A percentile compares a stretch with the other conserved stretches of the same genome.
These are phyloP conservation scores for Opisthograptis luteolata DNA, from an alignment of 2,888 invertebrate genomes.

Conservation along the genomic window DNA sequence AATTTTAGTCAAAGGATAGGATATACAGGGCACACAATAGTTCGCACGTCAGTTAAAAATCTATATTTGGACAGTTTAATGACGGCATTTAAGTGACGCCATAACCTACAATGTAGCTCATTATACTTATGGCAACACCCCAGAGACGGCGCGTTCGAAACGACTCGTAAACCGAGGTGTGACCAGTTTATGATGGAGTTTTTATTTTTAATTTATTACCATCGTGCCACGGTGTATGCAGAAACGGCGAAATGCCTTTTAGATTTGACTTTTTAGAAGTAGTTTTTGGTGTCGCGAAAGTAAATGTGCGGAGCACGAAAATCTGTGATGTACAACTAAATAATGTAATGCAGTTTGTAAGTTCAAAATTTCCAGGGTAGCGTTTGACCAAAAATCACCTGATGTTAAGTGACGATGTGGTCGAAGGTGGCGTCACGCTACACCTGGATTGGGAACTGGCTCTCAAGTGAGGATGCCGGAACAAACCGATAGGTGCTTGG, in stretches of 20 bases:
- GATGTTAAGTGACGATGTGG: too few relatives aligned
- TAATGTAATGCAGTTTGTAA: too few relatives aligned
- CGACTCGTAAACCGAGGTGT: slow-evolving; percentile 49
- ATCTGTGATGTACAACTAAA: too few relatives aligned
- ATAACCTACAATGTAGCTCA: slow-evolving; percentile 22
- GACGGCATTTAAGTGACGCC: slow-evolving; percentile 3
- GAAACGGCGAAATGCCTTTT: slow-evolving; percentile 12
- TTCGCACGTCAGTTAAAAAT: slow-evolving; percentile 8
- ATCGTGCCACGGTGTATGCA: slow-evolving; percentile 37
- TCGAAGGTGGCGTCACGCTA: too few relatives aligned
- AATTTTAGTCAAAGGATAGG: too few relatives aligned
- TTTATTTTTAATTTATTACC: slow-evolving; percentile 54
- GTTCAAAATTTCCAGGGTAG: too few relatives aligned
- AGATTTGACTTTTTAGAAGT: neutral
- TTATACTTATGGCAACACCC: slow-evolving; percentile 23
- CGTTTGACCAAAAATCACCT: too few relatives aligned
- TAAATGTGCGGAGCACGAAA: too few relatives aligned
- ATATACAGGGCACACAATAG: neutral
- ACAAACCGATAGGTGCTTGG: too few relatives aligned
- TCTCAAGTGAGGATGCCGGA: too few relatives aligned
- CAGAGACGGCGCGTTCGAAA: slow-evolving; percentile 8
- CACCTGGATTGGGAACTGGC: too few relatives aligned
- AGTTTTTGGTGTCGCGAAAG: too few relatives aligned
- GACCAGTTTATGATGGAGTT: slow-evolving; percentile 54
- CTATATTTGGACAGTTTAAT: slow-evolving; percentile 21